phyloP scores from a whole-genome alignment of 2,797 vertebrate genomes.

The Pelochelys cantorii region DNA sequence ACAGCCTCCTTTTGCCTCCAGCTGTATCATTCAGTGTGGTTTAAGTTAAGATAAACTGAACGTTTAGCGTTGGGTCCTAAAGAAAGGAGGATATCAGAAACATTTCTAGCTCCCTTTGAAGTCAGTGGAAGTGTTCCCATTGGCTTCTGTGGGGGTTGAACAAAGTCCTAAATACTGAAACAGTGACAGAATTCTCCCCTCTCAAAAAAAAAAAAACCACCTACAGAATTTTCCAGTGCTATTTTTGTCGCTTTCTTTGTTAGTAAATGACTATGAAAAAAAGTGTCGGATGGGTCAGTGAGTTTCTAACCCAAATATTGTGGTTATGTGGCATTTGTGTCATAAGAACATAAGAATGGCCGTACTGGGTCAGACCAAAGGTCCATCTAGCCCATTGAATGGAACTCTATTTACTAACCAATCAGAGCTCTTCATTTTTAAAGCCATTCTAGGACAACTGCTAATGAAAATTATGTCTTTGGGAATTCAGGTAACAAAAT shows the following conservation, averaged over 20 bases:
- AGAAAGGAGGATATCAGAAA: slow-evolving; percentile 34
- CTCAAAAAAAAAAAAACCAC: slow-evolving; percentile 8
- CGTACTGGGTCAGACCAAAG: too few species aligned
- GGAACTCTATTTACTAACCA: slow-evolving; percentile 13
- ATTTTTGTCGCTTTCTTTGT: background rate
- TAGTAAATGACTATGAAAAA: slow-evolving; percentile 10
- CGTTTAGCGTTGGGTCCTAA: slow-evolving; percentile 1
- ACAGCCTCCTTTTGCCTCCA: background rate
- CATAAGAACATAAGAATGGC: too few species aligned
- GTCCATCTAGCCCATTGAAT: too few species aligned
- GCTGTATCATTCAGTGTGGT: background rate
- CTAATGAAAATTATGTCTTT: background rate
- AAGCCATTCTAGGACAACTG: background rate
- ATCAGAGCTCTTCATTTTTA: background rate
- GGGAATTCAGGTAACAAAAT: slow-evolving; percentile 16
- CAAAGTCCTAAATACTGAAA: slow-evolving; percentile 14
- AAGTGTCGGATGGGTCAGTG: background rate
- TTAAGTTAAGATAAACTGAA: slow-evolving; percentile 3
- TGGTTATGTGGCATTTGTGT: background rate
- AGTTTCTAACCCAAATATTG: background rate
- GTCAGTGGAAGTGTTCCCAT: slow-evolving; percentile 32
- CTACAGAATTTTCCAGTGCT: background rate
- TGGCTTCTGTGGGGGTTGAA: background rate
- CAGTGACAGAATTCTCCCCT: background rate
- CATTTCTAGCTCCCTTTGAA: slow-evolving; percentile 2